A percentile compares a stretch with the other conserved stretches of the same genome.
Evolutionary conservation across 2,888 invertebrate genomes (phyloP).

Genomic region (Atrina japonica): DNA sequence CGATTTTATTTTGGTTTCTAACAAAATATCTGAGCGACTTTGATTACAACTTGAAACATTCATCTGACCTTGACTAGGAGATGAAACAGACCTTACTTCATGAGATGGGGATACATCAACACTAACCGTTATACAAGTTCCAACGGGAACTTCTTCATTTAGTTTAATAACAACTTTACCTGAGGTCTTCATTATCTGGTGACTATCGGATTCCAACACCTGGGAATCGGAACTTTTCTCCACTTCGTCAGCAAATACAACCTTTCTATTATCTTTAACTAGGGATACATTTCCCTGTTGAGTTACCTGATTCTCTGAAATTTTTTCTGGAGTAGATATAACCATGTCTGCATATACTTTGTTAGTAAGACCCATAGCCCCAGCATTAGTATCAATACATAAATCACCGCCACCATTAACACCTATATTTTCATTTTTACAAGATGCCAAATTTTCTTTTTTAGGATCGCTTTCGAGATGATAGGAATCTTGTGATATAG

Average conservation of each 20-base stretch:
- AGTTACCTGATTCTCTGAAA: too few relatives aligned
- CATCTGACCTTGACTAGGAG: neutral
- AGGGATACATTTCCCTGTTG: constrained; percentile 18
- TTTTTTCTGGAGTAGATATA: too few relatives aligned
- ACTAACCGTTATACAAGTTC: constrained; percentile 54
- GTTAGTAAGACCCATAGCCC: constrained; percentile 3
- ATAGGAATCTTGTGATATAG: constrained; percentile 45
- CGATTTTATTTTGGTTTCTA: neutral
- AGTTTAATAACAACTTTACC: constrained; percentile 30
- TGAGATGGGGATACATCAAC: constrained; percentile 36
- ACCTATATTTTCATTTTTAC: too few relatives aligned
- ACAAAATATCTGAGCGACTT: neutral
- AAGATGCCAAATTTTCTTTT: neutral
- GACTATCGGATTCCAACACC: neutral
- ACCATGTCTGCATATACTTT: neutral
- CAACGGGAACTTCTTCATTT: constrained; percentile 43
- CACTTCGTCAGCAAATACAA: constrained; percentile 35
- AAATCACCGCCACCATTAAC: neutral
- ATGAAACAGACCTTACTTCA: neutral
- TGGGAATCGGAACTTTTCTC: neutral
- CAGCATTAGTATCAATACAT: constrained; percentile 2
- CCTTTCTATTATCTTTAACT: constrained; percentile 35
- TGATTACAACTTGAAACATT: neutral
- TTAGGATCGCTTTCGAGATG: constrained; percentile 8
- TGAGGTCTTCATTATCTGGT: constrained; percentile 6